Evolutionary conservation across 64 coral and sea anemone species (phyloP).

Genomic region (Porites lutea): DNA sequence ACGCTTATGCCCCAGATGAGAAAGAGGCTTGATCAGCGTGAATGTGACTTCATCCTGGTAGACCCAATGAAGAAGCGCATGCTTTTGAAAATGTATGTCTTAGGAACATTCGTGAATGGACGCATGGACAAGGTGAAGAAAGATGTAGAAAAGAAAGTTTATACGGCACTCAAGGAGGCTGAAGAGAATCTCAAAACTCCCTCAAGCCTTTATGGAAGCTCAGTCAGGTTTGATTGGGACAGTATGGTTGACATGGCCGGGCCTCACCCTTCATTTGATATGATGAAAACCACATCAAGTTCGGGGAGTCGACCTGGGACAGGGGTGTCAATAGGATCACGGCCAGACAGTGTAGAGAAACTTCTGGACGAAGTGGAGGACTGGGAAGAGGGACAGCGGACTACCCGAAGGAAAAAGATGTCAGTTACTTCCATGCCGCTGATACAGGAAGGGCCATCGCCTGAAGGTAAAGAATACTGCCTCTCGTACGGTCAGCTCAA

Average conservation of each 20-base stretch:
- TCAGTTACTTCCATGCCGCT: slow-evolving; percentile 59
- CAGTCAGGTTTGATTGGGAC: slow-evolving; percentile 69
- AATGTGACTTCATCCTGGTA: slow-evolving; percentile 98
- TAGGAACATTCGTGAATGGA: slow-evolving; percentile 97
- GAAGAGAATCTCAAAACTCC: slow-evolving; percentile 50
- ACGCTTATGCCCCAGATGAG: slow-evolving; percentile 96
- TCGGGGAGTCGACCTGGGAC: slow-evolving; percentile 68
- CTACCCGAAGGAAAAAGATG: not conserved
- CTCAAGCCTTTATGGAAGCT: slow-evolving; percentile 50
- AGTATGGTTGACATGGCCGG: slow-evolving; percentile 70
- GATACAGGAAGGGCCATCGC: slow-evolving; percentile 32
- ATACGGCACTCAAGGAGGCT: slow-evolving; percentile 78
- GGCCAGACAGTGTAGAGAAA: slow-evolving; percentile 79
- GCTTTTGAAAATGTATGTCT: slow-evolving; percentile 98
- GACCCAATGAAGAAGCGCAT: slow-evolving; percentile 92
- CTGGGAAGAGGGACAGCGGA: slow-evolving; percentile 71
- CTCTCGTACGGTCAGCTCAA: not conserved
- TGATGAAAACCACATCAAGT: slow-evolving; percentile 77
- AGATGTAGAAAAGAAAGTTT: slow-evolving; percentile 93
- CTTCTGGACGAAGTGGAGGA: slow-evolving; percentile 79
- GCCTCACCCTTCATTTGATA: slow-evolving; percentile 68
- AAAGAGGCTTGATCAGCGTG: slow-evolving; percentile 89
- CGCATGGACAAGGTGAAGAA: slow-evolving; percentile 81
- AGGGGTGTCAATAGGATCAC: slow-evolving; percentile 32
- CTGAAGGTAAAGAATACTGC: slow-evolving; percentile 46